Conservation (phyloP, 2,113 vertebrate species). For the Scophthalmus maximus region DNA sequence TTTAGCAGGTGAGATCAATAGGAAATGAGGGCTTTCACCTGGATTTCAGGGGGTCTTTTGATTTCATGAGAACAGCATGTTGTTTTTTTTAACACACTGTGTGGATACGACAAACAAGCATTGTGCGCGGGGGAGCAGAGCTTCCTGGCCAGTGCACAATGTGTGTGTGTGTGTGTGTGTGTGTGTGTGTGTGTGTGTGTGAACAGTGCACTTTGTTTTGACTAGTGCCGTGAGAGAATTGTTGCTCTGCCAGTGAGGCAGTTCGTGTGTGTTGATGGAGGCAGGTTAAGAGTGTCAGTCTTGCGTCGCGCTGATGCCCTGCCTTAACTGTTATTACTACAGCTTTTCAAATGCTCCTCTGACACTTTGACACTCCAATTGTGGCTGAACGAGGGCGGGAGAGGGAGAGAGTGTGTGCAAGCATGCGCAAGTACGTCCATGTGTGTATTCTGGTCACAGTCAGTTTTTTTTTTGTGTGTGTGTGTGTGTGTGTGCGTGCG, state of each 20-base stretch:
- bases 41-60: slow-evolving; percentile 58
- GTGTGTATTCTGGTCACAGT: background rate
- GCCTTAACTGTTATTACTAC: slow-evolving; percentile 71
- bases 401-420: background rate
- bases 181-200: too few species aligned
- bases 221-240: slow-evolving; percentile 69
- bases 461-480: too few species aligned
- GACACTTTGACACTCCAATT: slow-evolving; percentile 63
- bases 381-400: slow-evolving; percentile 2
- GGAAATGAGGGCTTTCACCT: slow-evolving; percentile 62
- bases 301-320: slow-evolving; percentile 51
- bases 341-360: slow-evolving; percentile 62
- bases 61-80: slow-evolving; percentile 61
- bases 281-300: slow-evolving; percentile 69
- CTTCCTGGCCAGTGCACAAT: slow-evolving; percentile 29
- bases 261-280: slow-evolving; percentile 69
- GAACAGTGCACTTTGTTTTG: slow-evolving; percentile 69
- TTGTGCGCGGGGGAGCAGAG: slow-evolving; percentile 35
- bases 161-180: too few species aligned
- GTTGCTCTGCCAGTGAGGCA: slow-evolving; percentile 48
- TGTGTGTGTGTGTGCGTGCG: background rate
- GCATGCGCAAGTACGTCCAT: background rate
- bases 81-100: slow-evolving; percentile 48
- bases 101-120: slow-evolving; percentile 48
- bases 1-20: slow-evolving; percentile 63